Evolutionary conservation across 2,113 vertebrate genomes (phyloP).

Genomic region (Scortum barcoo): DNA sequence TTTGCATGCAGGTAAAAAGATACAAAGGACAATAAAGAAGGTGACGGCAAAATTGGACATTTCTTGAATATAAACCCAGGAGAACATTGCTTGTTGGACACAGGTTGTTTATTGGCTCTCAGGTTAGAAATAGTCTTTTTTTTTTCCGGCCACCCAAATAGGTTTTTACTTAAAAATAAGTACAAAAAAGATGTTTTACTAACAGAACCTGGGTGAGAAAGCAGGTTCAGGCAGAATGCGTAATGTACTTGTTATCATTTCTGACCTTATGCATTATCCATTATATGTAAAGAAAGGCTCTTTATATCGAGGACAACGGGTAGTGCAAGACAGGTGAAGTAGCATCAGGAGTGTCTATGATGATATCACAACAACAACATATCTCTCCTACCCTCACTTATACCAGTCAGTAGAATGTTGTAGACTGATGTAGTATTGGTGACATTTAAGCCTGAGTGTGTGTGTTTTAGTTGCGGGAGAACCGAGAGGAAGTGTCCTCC

Average conservation of each 20-base stretch:
- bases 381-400: neutral
- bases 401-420: neutral
- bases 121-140: neutral
- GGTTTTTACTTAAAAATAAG: neutral
- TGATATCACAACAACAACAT: neutral
- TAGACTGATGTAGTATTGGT: neutral
- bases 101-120: neutral
- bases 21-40: too few relatives aligned
- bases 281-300: neutral
- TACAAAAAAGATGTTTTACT: neutral
- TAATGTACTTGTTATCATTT: neutral
- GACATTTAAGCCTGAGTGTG: neutral
- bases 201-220: neutral
- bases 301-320: neutral
- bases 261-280: neutral
- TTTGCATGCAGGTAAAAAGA: too few relatives aligned
- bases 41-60: too few relatives aligned
- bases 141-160: neutral
- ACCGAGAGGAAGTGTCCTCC: conserved; percentile 88
- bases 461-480: conserved; percentile 85
- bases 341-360: too few relatives aligned
- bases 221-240: neutral
- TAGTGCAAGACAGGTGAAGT: too few relatives aligned
- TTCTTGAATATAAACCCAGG: too few relatives aligned
- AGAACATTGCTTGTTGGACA: neutral